Percentiles rank a stretch among this genome's conserved stretches.
These are phyloP conservation scores for Petromus typicus DNA, from an alignment of 2,113 vertebrate species.

Conservation along the genomic window DNA sequence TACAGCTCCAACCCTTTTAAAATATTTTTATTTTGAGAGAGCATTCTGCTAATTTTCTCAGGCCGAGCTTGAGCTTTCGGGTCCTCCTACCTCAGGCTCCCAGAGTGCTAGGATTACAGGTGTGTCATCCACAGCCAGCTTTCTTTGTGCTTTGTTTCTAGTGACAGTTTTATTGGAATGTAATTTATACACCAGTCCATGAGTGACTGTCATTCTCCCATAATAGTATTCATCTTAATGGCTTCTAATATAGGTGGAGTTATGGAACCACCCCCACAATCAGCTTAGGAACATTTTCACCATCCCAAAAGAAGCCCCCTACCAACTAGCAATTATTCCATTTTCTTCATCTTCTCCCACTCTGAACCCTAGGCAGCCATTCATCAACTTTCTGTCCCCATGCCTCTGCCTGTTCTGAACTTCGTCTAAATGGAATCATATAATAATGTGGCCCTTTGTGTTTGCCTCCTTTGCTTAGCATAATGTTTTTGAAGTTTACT, in stretches of 20 bases:
- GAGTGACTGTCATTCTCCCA: not conserved
- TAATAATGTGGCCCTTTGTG: not conserved
- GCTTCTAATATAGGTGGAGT: not conserved
- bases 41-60: not conserved
- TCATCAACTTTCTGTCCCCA: not conserved
- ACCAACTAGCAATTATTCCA: not conserved
- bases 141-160: not conserved
- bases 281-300: not conserved
- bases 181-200: not conserved
- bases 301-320: not conserved
- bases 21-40: not conserved
- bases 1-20: not conserved
- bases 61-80: not conserved
- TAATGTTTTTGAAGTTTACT: not conserved
- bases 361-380: not conserved
- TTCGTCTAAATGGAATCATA: not conserved
- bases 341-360: not conserved
- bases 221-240: not conserved
- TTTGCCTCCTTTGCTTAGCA: not conserved
- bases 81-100: not conserved
- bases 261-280: not conserved
- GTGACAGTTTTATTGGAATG: not conserved
- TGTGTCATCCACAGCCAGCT: not conserved
- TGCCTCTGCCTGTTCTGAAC: not conserved
- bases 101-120: not conserved